Percentiles rank a stretch among this genome's conserved stretches.
Conservation (phyloP, 1,140 invertebrate species). For the Eurosta solidaginis region DNA sequence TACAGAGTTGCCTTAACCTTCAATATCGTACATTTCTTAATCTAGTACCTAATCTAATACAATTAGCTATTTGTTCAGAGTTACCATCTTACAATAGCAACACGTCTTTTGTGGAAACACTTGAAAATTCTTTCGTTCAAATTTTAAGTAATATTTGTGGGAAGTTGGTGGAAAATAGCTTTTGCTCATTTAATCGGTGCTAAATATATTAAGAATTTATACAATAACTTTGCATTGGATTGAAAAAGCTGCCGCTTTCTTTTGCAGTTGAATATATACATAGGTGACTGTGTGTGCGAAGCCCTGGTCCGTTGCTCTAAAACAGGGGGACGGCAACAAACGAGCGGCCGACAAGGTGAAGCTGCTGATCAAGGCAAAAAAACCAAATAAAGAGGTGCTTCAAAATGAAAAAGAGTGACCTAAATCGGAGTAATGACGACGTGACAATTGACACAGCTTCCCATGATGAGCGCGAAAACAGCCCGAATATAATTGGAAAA, state of each 20-base stretch:
- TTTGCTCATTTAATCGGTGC: not conserved
- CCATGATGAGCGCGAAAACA: not conserved
- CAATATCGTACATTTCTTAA: too few relatives aligned
- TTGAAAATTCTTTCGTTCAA: not conserved
- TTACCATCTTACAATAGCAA: too few relatives aligned
- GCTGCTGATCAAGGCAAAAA: conserved; percentile 7
- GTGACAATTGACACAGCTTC: not conserved
- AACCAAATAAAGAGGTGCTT: not conserved
- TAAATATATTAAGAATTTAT: not conserved
- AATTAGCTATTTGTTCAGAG: too few relatives aligned
- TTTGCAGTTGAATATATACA: not conserved
- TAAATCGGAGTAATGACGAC: not conserved
- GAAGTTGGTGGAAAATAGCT: not conserved
- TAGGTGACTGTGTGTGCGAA: not conserved
- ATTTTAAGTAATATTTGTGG: not conserved
- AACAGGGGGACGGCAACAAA: not conserved
- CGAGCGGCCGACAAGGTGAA: not conserved
- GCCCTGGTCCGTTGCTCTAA: not conserved
- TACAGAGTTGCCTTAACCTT: too few relatives aligned
- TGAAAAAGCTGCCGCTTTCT: not conserved
- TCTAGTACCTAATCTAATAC: too few relatives aligned
- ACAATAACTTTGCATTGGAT: not conserved
- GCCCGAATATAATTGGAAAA: not conserved
- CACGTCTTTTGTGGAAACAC: not conserved
- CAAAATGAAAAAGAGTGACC: not conserved